These are phyloP conservation scores for Aldrovandia affinis DNA, from an alignment of 2,797 vertebrate species.

Conservation along the genomic window DNA sequence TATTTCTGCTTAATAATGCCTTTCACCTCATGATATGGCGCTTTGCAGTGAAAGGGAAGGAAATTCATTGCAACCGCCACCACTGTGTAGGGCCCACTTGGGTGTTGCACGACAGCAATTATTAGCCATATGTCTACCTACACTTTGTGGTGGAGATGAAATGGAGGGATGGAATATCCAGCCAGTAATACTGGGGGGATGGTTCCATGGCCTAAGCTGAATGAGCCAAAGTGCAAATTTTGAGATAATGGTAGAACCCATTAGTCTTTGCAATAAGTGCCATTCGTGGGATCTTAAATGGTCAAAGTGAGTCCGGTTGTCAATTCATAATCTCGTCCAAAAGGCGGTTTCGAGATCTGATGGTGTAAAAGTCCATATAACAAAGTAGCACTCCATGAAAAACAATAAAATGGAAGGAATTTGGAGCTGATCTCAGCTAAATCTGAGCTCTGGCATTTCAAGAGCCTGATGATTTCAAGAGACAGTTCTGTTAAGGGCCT, in stretches of 20 bases:
- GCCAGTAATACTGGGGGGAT: background rate
- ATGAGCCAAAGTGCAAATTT: background rate
- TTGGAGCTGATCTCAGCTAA: background rate
- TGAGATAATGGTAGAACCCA: background rate
- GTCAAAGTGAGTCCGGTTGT: background rate
- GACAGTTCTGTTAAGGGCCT: background rate
- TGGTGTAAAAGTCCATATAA: background rate
- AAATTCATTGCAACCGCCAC: background rate
- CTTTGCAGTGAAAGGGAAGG: background rate
- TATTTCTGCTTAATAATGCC: background rate
- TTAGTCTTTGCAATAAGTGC: background rate
- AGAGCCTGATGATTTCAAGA: background rate
- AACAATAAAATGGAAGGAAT: background rate
- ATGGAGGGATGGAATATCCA: too few species aligned
- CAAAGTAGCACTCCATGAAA: background rate
- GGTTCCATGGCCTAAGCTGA: background rate
- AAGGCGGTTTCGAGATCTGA: background rate
- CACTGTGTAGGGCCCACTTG: too few species aligned
- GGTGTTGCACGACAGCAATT: too few species aligned
- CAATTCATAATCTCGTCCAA: background rate
- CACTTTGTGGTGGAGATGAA: too few species aligned
- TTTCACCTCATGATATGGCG: background rate
- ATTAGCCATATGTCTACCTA: too few species aligned
- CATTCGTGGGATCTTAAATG: background rate
- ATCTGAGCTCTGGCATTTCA: background rate